phyloP scores from a whole-genome alignment of 1,140 invertebrate genomes.

The Plectrocnemia conspersa region DNA sequence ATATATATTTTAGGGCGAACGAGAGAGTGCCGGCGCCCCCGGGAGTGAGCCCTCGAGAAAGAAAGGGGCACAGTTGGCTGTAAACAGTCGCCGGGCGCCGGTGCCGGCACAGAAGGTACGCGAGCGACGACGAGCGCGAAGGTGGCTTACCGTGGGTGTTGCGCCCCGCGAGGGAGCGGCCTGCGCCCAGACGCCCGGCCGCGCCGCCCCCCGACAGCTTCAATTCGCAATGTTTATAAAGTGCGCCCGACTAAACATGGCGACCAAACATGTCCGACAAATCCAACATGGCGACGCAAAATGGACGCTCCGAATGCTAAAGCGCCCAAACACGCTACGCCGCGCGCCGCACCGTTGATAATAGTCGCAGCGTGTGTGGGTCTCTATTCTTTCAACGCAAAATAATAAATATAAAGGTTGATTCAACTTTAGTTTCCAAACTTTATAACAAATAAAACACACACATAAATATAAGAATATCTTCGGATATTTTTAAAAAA shows the following conservation, averaged over 20 bases:
- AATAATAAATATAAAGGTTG: no score
- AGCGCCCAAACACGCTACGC: slow-evolving; percentile 10
- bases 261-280: slow-evolving; percentile 55
- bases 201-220: background rate
- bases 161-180: no score
- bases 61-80: background rate
- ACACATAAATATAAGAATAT: no score
- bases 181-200: background rate
- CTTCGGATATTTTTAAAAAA: no score
- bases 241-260: slow-evolving; percentile 49
- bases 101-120: no score
- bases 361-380: background rate
- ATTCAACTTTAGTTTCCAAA: no score
- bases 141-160: no score
- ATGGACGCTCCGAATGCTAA: slow-evolving; percentile 46
- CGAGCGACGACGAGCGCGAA: no score
- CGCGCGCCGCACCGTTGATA: background rate
- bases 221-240: slow-evolving; percentile 14
- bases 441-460: no score
- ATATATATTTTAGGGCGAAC: no score
- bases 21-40: background rate
- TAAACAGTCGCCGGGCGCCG: background rate
- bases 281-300: slow-evolving; percentile 53
- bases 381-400: no score
- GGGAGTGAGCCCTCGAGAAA: background rate